These are phyloP conservation scores for Copidosoma aretas DNA, from an alignment of 2,888 invertebrate species.

Conservation along the genomic window DNA sequence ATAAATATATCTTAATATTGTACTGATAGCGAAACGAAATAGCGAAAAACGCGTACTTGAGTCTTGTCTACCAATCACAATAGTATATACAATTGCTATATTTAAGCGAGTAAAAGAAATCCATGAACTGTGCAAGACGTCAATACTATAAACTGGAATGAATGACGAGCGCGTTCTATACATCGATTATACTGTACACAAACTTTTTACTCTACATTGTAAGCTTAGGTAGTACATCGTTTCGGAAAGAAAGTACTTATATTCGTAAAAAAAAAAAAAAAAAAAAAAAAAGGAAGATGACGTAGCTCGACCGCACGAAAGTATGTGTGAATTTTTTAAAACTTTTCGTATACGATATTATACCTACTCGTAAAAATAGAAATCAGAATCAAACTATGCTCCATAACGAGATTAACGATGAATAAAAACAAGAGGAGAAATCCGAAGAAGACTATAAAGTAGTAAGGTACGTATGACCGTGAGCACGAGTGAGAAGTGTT, in stretches of 20 bases:
- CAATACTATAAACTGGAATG: background rate
- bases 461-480: background rate
- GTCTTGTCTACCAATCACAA: constrained; percentile 18
- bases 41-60: background rate
- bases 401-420: background rate
- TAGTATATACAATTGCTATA: background rate
- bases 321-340: constrained; percentile 8
- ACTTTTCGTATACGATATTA: constrained; percentile 9
- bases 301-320: constrained; percentile 12
- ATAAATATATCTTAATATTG: background rate
- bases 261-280: constrained; percentile 16
- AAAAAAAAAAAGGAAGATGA: too few relatives aligned
- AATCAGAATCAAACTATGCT: constrained; percentile 24
- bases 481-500: background rate
- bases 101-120: background rate
- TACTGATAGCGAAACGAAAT: background rate
- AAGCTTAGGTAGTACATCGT: constrained; percentile 19
- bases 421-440: background rate
- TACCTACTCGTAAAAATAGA: background rate
- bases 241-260: constrained; percentile 26
- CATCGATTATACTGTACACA: constrained; percentile 33
- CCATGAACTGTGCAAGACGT: background rate
- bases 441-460: background rate
- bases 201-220: constrained; percentile 21
- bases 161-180: constrained; percentile 29